Evolutionary conservation across 2,113 vertebrate genomes (phyloP).

Genomic region (Strix aluco): DNA sequence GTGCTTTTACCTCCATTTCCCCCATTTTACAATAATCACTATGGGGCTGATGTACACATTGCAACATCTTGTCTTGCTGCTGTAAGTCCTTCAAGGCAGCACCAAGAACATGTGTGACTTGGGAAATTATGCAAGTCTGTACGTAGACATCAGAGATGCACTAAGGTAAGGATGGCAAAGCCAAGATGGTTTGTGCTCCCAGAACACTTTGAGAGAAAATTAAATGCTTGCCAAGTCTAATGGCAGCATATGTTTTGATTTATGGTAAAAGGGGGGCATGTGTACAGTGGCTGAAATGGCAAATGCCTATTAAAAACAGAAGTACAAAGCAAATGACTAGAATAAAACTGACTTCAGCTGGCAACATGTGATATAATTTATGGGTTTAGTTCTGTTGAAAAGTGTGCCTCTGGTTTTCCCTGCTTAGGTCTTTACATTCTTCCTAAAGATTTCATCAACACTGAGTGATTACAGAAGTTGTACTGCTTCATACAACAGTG

Average conservation of each 20-base stretch:
- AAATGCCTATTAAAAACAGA: background rate
- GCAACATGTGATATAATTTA: background rate
- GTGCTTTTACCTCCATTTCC: background rate
- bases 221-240: background rate
- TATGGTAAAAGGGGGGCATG: background rate
- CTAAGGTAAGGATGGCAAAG: background rate
- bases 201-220: background rate
- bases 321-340: background rate
- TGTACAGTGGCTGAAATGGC: background rate
- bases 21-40: background rate
- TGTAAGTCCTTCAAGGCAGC: background rate
- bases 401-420: background rate
- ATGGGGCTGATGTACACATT: background rate
- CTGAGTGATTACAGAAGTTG: background rate
- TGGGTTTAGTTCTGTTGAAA: background rate
- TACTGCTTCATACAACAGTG: background rate
- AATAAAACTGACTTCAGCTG: background rate
- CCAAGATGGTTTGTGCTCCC: background rate
- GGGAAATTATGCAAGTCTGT: background rate
- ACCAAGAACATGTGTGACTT: accelerated
- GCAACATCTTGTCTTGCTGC: background rate
- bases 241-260: background rate
- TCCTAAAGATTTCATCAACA: background rate
- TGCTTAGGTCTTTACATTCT: background rate
- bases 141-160: background rate